phyloP scores from a whole-genome alignment of 2,888 invertebrate species.

The Hypomecis punctinalis region DNA sequence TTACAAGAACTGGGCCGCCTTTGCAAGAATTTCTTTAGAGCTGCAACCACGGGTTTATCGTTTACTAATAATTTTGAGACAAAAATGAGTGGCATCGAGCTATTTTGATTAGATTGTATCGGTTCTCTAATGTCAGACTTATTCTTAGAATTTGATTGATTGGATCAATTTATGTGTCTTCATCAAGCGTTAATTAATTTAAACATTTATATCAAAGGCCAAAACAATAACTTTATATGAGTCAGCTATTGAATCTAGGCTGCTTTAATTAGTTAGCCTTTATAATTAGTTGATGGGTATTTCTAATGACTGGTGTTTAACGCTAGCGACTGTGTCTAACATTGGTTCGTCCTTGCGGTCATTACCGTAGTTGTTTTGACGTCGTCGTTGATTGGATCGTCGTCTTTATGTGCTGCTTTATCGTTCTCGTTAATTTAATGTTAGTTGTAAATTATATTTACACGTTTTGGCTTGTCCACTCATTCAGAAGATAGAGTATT shows the following conservation, averaged over 20 bases:
- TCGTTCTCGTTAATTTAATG: constrained; percentile 35
- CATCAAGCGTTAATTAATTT: constrained; percentile 2
- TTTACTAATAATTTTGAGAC: not conserved
- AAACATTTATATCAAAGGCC: constrained; percentile 2
- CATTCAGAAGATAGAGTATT: not conserved
- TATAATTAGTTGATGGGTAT: constrained; percentile 18
- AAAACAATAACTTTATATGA: constrained; percentile 9
- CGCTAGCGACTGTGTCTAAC: constrained; percentile 11
- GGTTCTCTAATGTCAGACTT: not conserved
- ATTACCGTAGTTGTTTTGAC: constrained; percentile 37
- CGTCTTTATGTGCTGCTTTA: constrained; percentile 31
- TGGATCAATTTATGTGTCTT: not conserved
- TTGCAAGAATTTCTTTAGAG: not conserved
- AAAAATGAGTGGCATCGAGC: not conserved
- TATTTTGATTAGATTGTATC: not conserved
- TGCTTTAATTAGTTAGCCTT: constrained; percentile 11
- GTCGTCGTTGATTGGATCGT: constrained; percentile 39
- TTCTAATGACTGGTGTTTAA: constrained; percentile 17
- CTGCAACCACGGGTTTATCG: not conserved
- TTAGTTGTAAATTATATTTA: constrained; percentile 32
- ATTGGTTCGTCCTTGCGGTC: constrained; percentile 41
- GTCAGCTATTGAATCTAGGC: constrained; percentile 2
- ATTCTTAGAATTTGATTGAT: not conserved
- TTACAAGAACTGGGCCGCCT: no score
- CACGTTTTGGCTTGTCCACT: constrained; percentile 19